Conservation (phyloP, 2,888 invertebrate genomes). For the Parnassius orleans region DNA sequence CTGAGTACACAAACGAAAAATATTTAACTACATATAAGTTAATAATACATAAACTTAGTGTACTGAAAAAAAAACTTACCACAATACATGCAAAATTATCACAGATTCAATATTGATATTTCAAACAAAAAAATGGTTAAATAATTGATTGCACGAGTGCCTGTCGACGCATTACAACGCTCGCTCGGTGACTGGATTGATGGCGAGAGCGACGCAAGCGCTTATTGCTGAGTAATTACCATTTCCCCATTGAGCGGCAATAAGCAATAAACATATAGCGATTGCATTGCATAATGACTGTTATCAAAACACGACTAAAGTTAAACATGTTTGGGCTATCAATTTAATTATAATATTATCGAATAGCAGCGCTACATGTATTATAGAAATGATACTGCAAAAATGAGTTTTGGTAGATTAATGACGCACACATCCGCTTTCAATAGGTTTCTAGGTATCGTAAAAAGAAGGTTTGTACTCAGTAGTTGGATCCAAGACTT, state of each 20-base stretch:
- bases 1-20: too few relatives aligned
- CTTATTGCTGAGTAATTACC: constrained; percentile 16
- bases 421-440: too few relatives aligned
- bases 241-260: constrained; percentile 15
- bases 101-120: not conserved
- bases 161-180: constrained; percentile 18
- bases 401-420: too few relatives aligned
- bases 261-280: not conserved
- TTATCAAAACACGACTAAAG: not conserved
- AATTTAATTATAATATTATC: not conserved
- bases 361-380: too few relatives aligned
- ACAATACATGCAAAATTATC: constrained; percentile 1
- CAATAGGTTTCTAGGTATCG: too few relatives aligned
- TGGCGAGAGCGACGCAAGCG: constrained; percentile 10
- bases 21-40: too few relatives aligned
- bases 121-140: not conserved
- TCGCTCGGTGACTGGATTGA: constrained; percentile 21
- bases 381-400: too few relatives aligned
- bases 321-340: not conserved
- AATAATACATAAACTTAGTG: too few relatives aligned
- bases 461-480: too few relatives aligned
- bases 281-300: not conserved
- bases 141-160: not conserved
- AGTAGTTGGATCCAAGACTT: too few relatives aligned
- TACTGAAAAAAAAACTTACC: constrained; percentile 12